Conservation (phyloP, 2,888 invertebrate species). For the Pseudolycoriella hygida region DNA sequence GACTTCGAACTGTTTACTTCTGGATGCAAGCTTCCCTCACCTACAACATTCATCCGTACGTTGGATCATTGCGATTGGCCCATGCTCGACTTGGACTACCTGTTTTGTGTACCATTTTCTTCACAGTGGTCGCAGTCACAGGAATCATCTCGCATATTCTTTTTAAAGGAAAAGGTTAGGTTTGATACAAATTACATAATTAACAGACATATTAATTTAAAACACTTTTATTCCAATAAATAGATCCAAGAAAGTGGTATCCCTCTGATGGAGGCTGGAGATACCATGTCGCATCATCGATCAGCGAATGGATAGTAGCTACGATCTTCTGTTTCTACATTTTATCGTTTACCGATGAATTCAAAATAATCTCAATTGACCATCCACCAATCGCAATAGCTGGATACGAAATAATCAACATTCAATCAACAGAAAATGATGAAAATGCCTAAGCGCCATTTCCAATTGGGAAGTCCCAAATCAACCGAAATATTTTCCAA, state of each 20-base stretch:
- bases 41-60: conserved; percentile 13
- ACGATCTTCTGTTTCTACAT: conserved; percentile 41
- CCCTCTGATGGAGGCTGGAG: conserved; percentile 44
- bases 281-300: conserved; percentile 42
- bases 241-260: conserved; percentile 37
- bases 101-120: conserved; percentile 32
- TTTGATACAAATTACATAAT: no score
- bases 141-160: conserved; percentile 33
- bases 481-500: no score
- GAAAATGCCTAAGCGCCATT: no score
- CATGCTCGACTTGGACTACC: conserved; percentile 35
- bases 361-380: conserved; percentile 36
- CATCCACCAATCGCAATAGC: conserved; percentile 25
- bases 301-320: conserved; percentile 48
- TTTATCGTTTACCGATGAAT: conserved; percentile 43
- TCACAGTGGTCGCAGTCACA: conserved; percentile 31
- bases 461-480: no score
- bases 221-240: no score
- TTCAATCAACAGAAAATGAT: no score
- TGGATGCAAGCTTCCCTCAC: conserved; percentile 30
- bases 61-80: conserved; percentile 31
- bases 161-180: conserved; percentile 31
- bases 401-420: no score
- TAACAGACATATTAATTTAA: no score
- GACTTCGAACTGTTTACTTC: conserved; percentile 59